A percentile compares a stretch with the other conserved stretches of the same genome.
phyloP scores from a whole-genome alignment of 2,888 invertebrate genomes.

The Aleiodes alternator region DNA sequence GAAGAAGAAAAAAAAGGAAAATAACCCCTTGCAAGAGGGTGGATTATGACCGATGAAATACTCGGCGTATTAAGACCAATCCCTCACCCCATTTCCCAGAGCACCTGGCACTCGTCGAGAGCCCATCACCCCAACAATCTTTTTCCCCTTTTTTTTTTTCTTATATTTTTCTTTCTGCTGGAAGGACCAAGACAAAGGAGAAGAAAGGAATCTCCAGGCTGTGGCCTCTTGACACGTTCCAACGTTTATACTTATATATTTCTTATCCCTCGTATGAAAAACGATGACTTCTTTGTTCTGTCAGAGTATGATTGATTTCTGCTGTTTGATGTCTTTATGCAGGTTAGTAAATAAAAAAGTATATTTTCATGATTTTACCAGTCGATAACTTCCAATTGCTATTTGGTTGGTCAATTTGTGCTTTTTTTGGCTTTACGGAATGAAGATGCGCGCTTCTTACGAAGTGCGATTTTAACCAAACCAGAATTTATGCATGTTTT shows the following conservation, averaged over 20 bases:
- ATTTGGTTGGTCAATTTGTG: background rate
- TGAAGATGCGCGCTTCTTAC: too few species aligned
- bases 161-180: too few species aligned
- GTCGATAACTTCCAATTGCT: background rate
- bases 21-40: slow-evolving; percentile 47
- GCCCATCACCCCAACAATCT: slow-evolving; percentile 34
- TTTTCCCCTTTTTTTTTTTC: background rate
- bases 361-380: background rate
- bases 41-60: slow-evolving; percentile 69
- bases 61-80: slow-evolving; percentile 62
- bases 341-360: background rate
- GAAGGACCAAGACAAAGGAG: slow-evolving; percentile 41
- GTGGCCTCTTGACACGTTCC: slow-evolving; percentile 48
- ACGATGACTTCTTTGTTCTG: slow-evolving; percentile 50
- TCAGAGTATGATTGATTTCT: slow-evolving; percentile 43
- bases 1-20: background rate
- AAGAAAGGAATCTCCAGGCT: slow-evolving; percentile 42
- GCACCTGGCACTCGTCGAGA: slow-evolving; percentile 53
- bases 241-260: slow-evolving; percentile 39
- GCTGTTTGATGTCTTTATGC: slow-evolving; percentile 9
- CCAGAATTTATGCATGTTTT: too few species aligned
- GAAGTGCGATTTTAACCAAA: too few species aligned
- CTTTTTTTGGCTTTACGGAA: too few species aligned
- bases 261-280: slow-evolving; percentile 23
- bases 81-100: slow-evolving; percentile 38